Evolutionary conservation across 2,888 invertebrate species (phyloP).

Genomic region (Tetanocera ferruginea): DNA sequence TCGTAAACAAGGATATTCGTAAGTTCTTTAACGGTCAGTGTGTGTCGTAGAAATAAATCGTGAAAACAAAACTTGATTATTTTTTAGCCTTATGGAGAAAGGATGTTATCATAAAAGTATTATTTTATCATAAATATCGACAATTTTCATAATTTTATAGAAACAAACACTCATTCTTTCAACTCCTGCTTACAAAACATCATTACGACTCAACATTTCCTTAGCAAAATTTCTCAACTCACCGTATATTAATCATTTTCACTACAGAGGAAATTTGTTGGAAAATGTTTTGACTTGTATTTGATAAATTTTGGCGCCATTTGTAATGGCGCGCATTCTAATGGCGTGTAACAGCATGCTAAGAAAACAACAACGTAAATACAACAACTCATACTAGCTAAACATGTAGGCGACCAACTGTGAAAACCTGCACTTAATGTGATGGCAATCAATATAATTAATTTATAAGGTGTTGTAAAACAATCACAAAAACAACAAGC

Average conservation of each 20-base stretch:
- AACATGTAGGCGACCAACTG: constrained; percentile 13
- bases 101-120: no score
- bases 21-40: no score
- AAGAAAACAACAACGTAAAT: neutral
- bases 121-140: no score
- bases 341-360: neutral
- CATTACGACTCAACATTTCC: neutral
- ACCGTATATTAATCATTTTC: neutral
- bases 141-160: no score
- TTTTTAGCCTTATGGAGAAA: no score
- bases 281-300: neutral
- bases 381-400: neutral
- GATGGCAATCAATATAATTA: constrained; percentile 13
- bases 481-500: constrained; percentile 9
- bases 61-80: no score
- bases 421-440: constrained; percentile 17
- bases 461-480: constrained; percentile 3
- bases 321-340: neutral
- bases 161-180: no score
- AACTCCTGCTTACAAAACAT: neutral
- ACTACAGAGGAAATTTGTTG: neutral
- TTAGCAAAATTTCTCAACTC: neutral
- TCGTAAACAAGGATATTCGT: no score
- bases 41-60: no score
- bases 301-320: constrained; percentile 15